A percentile compares a stretch with the other conserved stretches of the same genome.
phyloP scores from a whole-genome alignment of 2,113 vertebrate species.

The Butorides virescens region DNA sequence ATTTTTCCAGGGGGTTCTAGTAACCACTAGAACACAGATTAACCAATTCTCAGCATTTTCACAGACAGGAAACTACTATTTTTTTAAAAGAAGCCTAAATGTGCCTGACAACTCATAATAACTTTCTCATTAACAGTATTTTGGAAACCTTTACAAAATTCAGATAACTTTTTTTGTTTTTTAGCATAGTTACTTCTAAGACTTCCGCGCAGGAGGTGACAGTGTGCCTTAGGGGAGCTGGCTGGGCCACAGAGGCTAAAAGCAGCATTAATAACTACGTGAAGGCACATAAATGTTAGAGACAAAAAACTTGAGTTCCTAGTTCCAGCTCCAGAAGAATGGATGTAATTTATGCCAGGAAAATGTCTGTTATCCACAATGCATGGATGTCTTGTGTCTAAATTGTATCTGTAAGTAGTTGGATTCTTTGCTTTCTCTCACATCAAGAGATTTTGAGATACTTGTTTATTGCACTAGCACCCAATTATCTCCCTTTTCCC shows the following conservation, averaged over 20 bases:
- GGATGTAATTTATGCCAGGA: not conserved
- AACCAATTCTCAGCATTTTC: not conserved
- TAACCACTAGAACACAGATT: not conserved
- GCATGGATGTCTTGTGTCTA: not conserved
- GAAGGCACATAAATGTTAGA: not conserved
- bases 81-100: not conserved
- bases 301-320: not conserved
- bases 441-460: not conserved
- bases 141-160: not conserved
- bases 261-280: not conserved
- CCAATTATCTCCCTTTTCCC: not conserved
- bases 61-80: not conserved
- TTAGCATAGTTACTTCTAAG: not conserved
- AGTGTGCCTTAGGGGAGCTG: not conserved
- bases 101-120: not conserved
- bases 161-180: not conserved
- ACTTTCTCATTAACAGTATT: not conserved
- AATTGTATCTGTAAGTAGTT: not conserved
- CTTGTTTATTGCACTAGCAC: not conserved
- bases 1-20: not conserved
- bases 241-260: not conserved
- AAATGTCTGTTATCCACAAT: not conserved
- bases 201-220: not conserved
- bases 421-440: not conserved
- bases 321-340: not conserved